These are phyloP conservation scores for Tichodroma muraria DNA, from an alignment of 2,113 vertebrate genomes.

Conservation along the genomic window DNA sequence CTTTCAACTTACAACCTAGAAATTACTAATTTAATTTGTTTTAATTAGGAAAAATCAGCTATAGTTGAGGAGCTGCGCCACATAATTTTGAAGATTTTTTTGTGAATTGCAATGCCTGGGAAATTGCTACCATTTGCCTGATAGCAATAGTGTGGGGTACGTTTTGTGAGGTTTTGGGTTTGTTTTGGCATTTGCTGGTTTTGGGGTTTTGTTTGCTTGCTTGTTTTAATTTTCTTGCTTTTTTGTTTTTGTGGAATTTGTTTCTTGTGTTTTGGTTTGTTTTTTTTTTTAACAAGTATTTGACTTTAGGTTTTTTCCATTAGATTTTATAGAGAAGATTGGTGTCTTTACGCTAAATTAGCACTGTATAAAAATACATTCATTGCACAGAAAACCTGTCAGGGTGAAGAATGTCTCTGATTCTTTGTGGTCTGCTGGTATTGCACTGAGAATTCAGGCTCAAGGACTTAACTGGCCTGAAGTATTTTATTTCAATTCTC, in stretches of 20 bases:
- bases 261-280: neutral
- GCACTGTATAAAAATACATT: neutral
- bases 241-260: neutral
- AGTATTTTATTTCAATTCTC: slow-evolving; percentile 6
- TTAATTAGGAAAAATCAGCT: slow-evolving; percentile 29
- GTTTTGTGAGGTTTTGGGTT: neutral
- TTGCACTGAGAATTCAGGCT: neutral
- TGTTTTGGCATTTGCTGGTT: neutral
- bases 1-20: neutral
- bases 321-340: neutral
- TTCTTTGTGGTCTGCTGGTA: neutral
- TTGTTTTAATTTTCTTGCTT: neutral
- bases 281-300: neutral
- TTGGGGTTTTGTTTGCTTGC: neutral
- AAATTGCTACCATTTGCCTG: neutral
- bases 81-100: neutral
- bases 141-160: neutral
- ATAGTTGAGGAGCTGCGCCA: neutral
- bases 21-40: slow-evolving; percentile 3
- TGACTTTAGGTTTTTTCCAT: neutral
- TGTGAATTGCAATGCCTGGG: neutral
- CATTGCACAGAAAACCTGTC: neutral
- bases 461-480: neutral
- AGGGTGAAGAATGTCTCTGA: neutral
- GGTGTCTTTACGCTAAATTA: neutral